Percentiles rank a stretch among this genome's conserved stretches.
Evolutionary conservation across 1,140 invertebrate genomes (phyloP).

Genomic region (Camponotus vicinus): DNA sequence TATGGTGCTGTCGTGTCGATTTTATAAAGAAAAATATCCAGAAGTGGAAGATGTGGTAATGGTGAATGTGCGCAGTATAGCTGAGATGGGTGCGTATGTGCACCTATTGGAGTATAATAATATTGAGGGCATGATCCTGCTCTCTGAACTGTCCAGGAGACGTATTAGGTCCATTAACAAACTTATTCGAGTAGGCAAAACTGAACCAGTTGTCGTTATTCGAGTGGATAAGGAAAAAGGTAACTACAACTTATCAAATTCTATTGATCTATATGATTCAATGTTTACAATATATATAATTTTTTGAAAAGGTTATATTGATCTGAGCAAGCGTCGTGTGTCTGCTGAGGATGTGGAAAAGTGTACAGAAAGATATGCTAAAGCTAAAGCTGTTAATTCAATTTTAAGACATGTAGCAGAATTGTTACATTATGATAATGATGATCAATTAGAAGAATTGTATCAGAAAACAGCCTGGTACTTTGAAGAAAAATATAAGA

Average conservation of each 20-base stretch:
- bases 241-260: slow-evolving; percentile 79
- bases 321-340: slow-evolving; percentile 99
- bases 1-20: slow-evolving; percentile 98
- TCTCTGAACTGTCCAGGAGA: slow-evolving; percentile 98
- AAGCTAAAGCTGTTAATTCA: slow-evolving; percentile 99
- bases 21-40: slow-evolving; percentile 99
- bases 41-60: slow-evolving; percentile 99
- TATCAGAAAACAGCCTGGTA: slow-evolving; percentile 99
- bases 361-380: slow-evolving; percentile 99
- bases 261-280: neutral
- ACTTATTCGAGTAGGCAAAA: slow-evolving; percentile 99
- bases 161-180: slow-evolving; percentile 99
- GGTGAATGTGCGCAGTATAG: slow-evolving; percentile 99
- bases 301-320: slow-evolving; percentile 95
- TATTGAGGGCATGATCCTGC: slow-evolving; percentile 98
- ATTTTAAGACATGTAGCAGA: slow-evolving; percentile 99
- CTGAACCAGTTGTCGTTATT: slow-evolving; percentile 99
- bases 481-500: slow-evolving; percentile 99
- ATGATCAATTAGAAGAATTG: slow-evolving; percentile 97
- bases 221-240: slow-evolving; percentile 99
- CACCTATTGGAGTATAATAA: slow-evolving; percentile 99
- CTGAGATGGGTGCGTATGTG: slow-evolving; percentile 99
- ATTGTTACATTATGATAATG: slow-evolving; percentile 95
- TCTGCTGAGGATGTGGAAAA: slow-evolving; percentile 99
- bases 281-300: slow-evolving; percentile 7